Percentiles rank a stretch among this genome's conserved stretches.
These are phyloP conservation scores for Perccottus glenii DNA, from an alignment of 2,113 vertebrate species.

Conservation along the genomic window DNA sequence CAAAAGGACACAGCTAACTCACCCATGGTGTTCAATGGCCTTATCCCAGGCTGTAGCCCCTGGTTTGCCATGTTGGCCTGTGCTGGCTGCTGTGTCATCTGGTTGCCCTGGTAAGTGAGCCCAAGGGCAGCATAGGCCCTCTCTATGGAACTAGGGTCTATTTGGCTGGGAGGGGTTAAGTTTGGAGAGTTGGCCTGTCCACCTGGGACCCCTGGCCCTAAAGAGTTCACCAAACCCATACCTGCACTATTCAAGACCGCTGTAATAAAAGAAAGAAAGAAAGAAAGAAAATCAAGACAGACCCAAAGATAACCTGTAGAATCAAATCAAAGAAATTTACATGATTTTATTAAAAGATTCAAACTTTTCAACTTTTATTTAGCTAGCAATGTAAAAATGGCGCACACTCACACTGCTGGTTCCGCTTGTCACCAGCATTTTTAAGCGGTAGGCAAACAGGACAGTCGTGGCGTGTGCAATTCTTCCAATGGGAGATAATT, in stretches of 20 bases:
- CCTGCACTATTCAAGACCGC: slow-evolving; percentile 89
- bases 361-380: too few species aligned
- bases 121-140: slow-evolving; percentile 96
- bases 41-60: slow-evolving; percentile 86
- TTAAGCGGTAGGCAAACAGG: slow-evolving; percentile 97
- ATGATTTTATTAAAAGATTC: too few species aligned
- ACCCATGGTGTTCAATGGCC: slow-evolving; percentile 85
- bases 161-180: slow-evolving; percentile 92
- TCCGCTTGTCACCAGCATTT: slow-evolving; percentile 97
- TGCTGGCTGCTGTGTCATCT: slow-evolving; percentile 85
- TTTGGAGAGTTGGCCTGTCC: slow-evolving; percentile 86
- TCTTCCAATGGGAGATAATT: slow-evolving; percentile 99
- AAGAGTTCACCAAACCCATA: slow-evolving; percentile 84
- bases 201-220: slow-evolving; percentile 84
- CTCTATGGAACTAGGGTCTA: slow-evolving; percentile 98
- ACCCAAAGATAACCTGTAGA: too few species aligned
- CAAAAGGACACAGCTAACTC: slow-evolving; percentile 33
- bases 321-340: too few species aligned
- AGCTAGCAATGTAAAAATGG: neutral
- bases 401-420: slow-evolving; percentile 91
- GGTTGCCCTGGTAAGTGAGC: slow-evolving; percentile 95
- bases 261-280: slow-evolving; percentile 45
- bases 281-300: neutral
- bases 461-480: slow-evolving; percentile 97
- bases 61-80: slow-evolving; percentile 80